Conservation (phyloP, 2,888 invertebrate species). For the Caenorhabditis virilis region DNA sequence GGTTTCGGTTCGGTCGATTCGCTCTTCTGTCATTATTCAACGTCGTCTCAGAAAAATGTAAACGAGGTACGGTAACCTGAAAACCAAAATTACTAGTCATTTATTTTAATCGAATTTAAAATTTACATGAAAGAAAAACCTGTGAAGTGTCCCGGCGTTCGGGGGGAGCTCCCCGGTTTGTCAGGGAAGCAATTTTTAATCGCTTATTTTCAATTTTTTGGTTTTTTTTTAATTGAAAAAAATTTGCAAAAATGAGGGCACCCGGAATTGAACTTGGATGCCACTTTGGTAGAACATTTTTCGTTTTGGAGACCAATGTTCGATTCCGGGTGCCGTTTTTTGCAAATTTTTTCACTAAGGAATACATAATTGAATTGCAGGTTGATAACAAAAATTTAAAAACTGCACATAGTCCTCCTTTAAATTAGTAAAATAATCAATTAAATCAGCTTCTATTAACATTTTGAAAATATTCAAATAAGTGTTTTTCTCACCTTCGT, state of each 20-base stretch:
- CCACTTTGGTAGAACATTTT: too few species aligned
- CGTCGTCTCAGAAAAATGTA: conserved; percentile 98
- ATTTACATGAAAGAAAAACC: not conserved
- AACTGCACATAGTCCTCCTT: too few species aligned
- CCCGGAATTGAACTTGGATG: too few species aligned
- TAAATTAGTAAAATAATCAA: too few species aligned
- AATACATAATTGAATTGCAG: not conserved
- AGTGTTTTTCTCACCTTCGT: conserved; percentile 77
- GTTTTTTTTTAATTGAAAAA: not conserved
- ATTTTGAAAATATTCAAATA: too few species aligned
- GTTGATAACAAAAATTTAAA: not conserved
- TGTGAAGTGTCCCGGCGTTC: too few species aligned
- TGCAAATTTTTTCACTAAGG: not conserved
- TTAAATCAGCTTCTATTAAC: too few species aligned
- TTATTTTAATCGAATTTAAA: too few species aligned
- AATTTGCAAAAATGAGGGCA: too few species aligned
- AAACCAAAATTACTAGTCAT: not conserved
- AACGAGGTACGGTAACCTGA: conserved; percentile 84
- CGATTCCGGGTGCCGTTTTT: too few species aligned
- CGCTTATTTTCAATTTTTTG: not conserved
- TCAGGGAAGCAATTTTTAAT: too few species aligned
- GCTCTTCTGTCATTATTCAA: conserved; percentile 98
- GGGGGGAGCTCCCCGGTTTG: not conserved
- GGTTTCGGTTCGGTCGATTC: conserved; percentile 97
- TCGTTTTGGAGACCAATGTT: too few species aligned